Base-by-base conservation (phyloP, 2,888 invertebrate genomes). In the Pristionchus mayeri region DNA sequence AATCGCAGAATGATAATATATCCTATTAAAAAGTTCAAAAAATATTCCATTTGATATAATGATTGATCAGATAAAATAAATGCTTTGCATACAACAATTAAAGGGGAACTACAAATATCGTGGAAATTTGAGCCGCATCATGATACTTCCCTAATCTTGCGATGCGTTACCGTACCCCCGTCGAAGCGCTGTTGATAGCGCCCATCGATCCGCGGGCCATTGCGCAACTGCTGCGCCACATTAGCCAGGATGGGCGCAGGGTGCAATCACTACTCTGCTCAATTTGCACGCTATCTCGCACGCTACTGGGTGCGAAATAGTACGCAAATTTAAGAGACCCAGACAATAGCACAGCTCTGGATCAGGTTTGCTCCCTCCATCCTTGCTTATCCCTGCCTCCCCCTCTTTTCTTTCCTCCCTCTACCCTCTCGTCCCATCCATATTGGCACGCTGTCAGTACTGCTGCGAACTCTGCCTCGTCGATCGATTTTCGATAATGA, bases 381-480 rank as follows among this genome's bases (percentile, higher is more conserved):
- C 50, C 50, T 30, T 9, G n/a, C 34, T 48, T 0, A 44, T 48
- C 34, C 13, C 75, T 13, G 1, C 24, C 21, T 34, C 27, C 75
- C n/a, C 40, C 30, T 4, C 11, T 2, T 27, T 48, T 27, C 48
- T 71, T 21, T 37, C 44, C 44, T 52, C 50, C 27, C 76, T 52
- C 30, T 24, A 13, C 21, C 21, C 57, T 57, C 57, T 57, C 57
- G 21, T 3, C 48, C 30, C 30, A 48, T n/a, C n/a, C n/a, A n/a
- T n/a, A n/a, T 34, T 50, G 40, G 50, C 50, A 44, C 75, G 40
- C 71, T 71, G 37, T 27, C 75, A 50, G 27, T 52, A 27, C 76
- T 48, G 24, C 75, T 27, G 4, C 57, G 21, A 40, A 40, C 44
- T 34, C 44, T 9, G 4, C 21, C 21, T 21, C 24, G 11, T 18